Conservation (phyloP, 1,140 invertebrate species). For the Dufourea novaeangliae region DNA sequence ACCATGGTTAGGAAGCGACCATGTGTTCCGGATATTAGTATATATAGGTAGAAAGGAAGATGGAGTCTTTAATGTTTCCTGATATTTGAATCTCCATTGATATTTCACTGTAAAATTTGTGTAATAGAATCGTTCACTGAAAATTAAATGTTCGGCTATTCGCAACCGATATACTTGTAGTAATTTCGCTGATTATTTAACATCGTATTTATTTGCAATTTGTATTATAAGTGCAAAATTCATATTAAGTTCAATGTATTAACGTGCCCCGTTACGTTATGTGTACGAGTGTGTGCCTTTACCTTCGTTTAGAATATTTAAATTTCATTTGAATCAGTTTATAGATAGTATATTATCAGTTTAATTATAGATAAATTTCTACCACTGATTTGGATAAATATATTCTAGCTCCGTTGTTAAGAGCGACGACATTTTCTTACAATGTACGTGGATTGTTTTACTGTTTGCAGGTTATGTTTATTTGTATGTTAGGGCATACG, state of each 20-base stretch:
- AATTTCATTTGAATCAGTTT: constrained; percentile 5
- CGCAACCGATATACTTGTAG: neutral
- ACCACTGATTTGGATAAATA: neutral
- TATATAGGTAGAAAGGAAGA: constrained; percentile 1
- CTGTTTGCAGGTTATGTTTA: constrained; percentile 42
- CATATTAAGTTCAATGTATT: neutral
- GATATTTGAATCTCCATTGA: constrained; percentile 5
- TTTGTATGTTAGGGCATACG: neutral
- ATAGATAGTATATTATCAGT: neutral
- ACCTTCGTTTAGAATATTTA: constrained; percentile 4
- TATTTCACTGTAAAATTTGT: neutral
- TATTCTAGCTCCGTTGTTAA: neutral
- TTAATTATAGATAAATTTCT: constrained; percentile 1
- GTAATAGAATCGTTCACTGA: neutral
- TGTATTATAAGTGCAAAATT: neutral
- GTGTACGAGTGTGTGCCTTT: neutral
- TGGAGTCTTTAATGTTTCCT: constrained; percentile 36
- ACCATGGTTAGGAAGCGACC: constrained; percentile 30
- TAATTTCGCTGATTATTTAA: neutral
- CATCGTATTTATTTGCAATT: constrained; percentile 1
- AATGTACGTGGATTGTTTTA: constrained; percentile 16
- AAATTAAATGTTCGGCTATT: neutral
- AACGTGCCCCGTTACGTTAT: neutral
- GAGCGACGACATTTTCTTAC: neutral
- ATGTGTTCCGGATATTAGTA: constrained; percentile 49